Evolutionary conservation across 2,797 vertebrate species (phyloP), one percentile per base, ranked within the genome.

Genomic region (Bovichtus diacanthus): DNA sequence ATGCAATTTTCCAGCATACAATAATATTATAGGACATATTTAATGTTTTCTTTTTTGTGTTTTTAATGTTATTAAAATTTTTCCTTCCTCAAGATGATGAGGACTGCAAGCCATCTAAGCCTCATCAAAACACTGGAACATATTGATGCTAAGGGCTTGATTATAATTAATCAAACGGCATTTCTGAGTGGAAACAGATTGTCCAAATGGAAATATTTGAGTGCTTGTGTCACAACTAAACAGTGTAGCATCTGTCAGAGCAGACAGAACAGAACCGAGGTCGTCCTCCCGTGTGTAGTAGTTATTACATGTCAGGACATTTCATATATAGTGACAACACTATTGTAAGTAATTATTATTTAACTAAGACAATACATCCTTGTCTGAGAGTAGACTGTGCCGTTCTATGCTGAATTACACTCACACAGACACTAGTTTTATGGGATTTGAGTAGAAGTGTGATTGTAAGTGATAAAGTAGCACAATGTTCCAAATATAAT

Each of bases 141-240:
- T 79, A 84, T 65, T 80, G 80, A 89, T 21, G 70, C 65, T 49
- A 47, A 66, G 58, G 44, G 62, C 80, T 82, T 87, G 73, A 88
- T 87, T 85, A 74, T 59, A 84, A 83, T 81, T 74, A 83, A 86
- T 82, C 69, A 74, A 80, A 87, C 11, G 9, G 71, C 78, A 78
- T 82, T 83, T 80, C 59, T 19, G n/a, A 90, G 75, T 66, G 78
- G 85, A 90, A 90, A 87, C 84, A 88, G 83, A 88, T 80, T 90
- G 72, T 74, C 55, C 53, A 71, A 82, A 80, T 83, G 80, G 82
- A 90, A 87, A 90, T 86, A 74, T 86, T 80, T 88, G 59, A 82
- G 64, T 4, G 69, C 9, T 1, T 77, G 81, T 90, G 86, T 91
- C 83, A 74, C 43, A 3, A 55, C 51, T 82, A 44, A 76, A 87